phyloP scores from a whole-genome alignment of 2,888 invertebrate species.

The Parapristionchus giblindavisi region DNA sequence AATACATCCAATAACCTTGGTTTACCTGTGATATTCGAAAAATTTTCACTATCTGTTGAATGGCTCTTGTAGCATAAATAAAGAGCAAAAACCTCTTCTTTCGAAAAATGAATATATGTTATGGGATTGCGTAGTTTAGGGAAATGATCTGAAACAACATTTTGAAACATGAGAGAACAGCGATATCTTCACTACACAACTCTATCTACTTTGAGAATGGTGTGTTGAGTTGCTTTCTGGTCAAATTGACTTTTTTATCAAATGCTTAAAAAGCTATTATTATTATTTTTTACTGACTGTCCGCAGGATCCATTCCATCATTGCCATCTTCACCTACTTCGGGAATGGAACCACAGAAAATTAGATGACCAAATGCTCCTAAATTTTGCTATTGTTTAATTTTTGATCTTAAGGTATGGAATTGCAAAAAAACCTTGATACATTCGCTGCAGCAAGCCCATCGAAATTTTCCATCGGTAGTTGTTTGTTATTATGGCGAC shows the following conservation, averaged over 20 bases:
- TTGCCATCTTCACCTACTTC: neutral
- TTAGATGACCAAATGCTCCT: neutral
- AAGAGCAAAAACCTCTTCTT: slow-evolving; percentile 26
- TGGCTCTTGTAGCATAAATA: too few species aligned
- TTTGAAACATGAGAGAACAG: too few species aligned
- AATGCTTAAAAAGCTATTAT: too few species aligned
- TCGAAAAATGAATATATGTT: slow-evolving; percentile 26
- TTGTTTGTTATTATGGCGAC: slow-evolving; percentile 24
- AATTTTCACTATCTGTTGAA: too few species aligned
- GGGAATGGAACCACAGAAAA: slow-evolving; percentile 4
- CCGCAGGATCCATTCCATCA: neutral
- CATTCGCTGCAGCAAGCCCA: slow-evolving; percentile 27
- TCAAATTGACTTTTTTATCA: too few species aligned
- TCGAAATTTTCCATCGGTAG: neutral
- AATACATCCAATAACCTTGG: slow-evolving; percentile 15
- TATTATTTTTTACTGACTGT: neutral
- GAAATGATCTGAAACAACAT: neutral
- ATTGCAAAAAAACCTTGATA: neutral
- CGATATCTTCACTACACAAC: too few species aligned
- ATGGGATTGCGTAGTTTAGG: slow-evolving; percentile 19
- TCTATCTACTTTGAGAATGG: too few species aligned
- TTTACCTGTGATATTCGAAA: neutral
- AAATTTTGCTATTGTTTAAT: too few species aligned
- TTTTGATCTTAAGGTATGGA: too few species aligned
- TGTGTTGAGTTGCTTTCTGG: too few species aligned